Conservation (phyloP, 2,797 vertebrate species). For the Cossypha heuglini region DNA sequence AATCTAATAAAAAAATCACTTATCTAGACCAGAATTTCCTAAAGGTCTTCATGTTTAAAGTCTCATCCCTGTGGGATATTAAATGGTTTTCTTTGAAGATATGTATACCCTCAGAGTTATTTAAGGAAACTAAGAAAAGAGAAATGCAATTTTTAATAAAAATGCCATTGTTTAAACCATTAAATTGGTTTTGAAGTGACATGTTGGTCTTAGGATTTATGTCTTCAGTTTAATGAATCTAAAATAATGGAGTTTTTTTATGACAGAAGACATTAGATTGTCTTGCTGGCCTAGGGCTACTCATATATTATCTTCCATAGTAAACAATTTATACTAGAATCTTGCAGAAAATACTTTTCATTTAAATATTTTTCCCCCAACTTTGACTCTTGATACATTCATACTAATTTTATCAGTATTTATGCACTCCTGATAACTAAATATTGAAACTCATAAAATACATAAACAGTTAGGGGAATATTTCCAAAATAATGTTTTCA, state of each 20-base stretch:
- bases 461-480: not conserved
- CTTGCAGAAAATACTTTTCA: not conserved
- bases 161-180: not conserved
- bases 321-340: not conserved
- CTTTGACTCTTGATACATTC: not conserved
- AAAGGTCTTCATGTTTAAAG: not conserved
- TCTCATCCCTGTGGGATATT: not conserved
- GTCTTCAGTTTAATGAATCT: not conserved
- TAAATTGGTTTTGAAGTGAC: not conserved
- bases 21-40: not conserved
- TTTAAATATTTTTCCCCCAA: not conserved
- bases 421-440: not conserved
- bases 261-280: not conserved
- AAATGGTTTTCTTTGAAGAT: slow-evolving; percentile 3
- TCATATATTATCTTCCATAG: not conserved
- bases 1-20: not conserved
- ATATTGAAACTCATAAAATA: not conserved
- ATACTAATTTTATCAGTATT: not conserved
- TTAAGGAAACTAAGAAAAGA: not conserved
- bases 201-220: not conserved
- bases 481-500: not conserved
- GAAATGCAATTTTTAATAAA: not conserved
- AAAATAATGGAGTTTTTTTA: not conserved
- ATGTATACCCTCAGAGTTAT: not conserved
- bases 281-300: not conserved